Conservation (phyloP, 2,113 vertebrate genomes). For the Phyllostomus hastatus region DNA sequence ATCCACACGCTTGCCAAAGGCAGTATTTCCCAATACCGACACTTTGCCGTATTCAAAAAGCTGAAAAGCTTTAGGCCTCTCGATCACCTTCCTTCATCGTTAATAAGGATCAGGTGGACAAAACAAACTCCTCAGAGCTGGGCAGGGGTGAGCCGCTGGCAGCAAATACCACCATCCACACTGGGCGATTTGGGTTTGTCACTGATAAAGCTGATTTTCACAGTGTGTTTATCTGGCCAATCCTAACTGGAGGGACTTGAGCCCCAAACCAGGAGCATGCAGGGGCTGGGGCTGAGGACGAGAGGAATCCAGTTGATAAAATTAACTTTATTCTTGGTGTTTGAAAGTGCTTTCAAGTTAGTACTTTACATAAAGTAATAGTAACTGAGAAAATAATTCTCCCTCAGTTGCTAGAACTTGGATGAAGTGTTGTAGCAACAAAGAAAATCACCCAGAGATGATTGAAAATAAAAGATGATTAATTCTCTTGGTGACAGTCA, state of each 20-base stretch:
- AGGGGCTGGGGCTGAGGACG: slow-evolving; percentile 16
- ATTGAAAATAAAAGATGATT: background rate
- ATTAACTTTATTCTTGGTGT: background rate
- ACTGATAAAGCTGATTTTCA: slow-evolving; percentile 56
- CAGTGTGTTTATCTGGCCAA: slow-evolving; percentile 37
- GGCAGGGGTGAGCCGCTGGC: background rate
- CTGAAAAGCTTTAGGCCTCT: background rate
- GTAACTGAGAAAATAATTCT: background rate
- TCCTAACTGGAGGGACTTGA: slow-evolving; percentile 55
- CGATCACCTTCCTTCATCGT: background rate
- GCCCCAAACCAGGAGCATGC: slow-evolving; percentile 49
- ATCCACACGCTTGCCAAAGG: background rate
- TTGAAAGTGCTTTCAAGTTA: slow-evolving; percentile 29
- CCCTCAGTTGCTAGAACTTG: background rate
- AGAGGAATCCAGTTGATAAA: background rate
- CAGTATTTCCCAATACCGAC: background rate
- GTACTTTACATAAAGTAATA: slow-evolving; percentile 7
- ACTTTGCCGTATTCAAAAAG: background rate
- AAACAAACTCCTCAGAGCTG: background rate
- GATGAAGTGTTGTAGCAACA: background rate
- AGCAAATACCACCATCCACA: background rate
- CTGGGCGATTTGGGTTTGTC: background rate
- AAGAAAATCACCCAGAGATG: background rate
- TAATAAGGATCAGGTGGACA: background rate
- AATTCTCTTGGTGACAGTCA: background rate